Percentiles rank a stretch among this genome's conserved stretches.
Conservation (phyloP, 2,113 vertebrate species). For the Thalassarche chlororhynchos region DNA sequence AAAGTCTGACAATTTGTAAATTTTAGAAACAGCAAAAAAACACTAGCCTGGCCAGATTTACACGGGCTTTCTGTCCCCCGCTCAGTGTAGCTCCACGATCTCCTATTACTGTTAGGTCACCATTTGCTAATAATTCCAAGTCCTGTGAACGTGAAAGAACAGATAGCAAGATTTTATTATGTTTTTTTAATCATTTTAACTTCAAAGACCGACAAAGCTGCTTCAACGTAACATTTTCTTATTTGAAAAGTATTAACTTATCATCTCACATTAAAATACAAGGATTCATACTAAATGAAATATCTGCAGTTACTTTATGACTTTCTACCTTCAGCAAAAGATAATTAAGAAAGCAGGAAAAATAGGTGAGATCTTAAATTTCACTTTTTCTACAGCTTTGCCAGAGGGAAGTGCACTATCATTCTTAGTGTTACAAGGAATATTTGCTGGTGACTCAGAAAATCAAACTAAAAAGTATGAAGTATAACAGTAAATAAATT, state of each 20-base stretch:
- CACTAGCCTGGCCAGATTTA: conserved; percentile 89
- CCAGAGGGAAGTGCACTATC: neutral
- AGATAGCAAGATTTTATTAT: neutral
- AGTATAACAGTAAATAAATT: neutral
- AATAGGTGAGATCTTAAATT: neutral
- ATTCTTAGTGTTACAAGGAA: neutral
- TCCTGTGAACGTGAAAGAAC: conserved; percentile 75
- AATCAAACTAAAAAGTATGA: neutral
- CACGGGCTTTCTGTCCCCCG: conserved; percentile 93
- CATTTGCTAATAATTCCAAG: conserved; percentile 85
- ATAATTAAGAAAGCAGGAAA: neutral
- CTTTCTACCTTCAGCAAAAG: neutral
- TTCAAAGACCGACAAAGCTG: neutral
- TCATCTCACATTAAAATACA: neutral
- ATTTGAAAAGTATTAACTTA: neutral
- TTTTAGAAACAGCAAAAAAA: neutral
- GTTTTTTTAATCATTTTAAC: neutral
- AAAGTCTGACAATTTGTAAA: neutral
- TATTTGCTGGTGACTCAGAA: neutral
- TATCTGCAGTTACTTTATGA: neutral
- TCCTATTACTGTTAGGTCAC: conserved; percentile 90
- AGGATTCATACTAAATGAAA: neutral
- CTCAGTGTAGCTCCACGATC: conserved; percentile 93
- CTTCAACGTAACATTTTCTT: neutral
- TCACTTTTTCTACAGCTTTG: neutral